phyloP scores from a whole-genome alignment of 2,797 vertebrate genomes.

The Cyprinella venusta region DNA sequence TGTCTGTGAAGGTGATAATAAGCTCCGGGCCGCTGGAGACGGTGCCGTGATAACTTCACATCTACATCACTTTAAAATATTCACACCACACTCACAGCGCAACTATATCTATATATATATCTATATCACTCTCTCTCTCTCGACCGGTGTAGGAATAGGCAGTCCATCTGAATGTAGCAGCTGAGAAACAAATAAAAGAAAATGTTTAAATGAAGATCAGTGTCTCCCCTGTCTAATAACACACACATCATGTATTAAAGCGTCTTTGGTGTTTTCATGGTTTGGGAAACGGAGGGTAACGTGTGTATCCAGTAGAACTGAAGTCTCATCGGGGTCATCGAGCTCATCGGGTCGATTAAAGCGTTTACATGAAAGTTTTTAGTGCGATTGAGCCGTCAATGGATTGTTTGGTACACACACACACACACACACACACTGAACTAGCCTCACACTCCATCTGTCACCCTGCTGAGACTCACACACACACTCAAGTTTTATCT shows the following conservation, averaged over 20 bases:
- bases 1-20: conserved; percentile 77
- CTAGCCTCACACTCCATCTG: conserved; percentile 65
- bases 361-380: no score
- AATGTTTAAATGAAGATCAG: no score
- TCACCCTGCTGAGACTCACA: conserved; percentile 54
- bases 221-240: no score
- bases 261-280: no score
- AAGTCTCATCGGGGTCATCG: no score
- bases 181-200: no score
- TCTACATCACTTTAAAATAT: conserved; percentile 44
- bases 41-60: conserved; percentile 23
- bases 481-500: conserved; percentile 38
- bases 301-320: no score
- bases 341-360: no score
- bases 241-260: no score
- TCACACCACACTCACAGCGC: conserved; percentile 29
- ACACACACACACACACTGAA: neutral
- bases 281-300: no score
- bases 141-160: neutral
- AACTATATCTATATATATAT: neutral
- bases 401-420: no score
- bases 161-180: neutral
- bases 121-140: neutral
- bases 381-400: no score
- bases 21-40: conserved; percentile 75